Evolutionary conservation across 1,140 invertebrate species (phyloP).

Genomic region (Phthorimaea operculella): DNA sequence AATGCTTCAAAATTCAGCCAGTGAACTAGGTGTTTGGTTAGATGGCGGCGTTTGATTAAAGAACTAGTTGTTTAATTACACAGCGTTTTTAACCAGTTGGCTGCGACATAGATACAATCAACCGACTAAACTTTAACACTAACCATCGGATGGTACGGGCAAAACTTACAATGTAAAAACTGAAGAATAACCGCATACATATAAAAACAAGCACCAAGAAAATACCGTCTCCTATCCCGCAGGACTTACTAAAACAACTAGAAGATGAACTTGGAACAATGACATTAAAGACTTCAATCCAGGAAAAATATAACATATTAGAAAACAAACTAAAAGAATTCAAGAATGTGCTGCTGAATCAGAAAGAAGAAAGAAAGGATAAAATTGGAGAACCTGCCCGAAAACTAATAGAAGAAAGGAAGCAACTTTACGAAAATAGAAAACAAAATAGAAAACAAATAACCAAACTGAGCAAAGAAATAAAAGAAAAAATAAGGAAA

Average conservation of each 20-base stretch:
- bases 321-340: not conserved
- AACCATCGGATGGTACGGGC: constrained; percentile 1
- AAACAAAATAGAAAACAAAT: constrained; percentile 5
- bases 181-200: not conserved
- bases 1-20: no score
- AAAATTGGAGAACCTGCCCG: constrained; percentile 4
- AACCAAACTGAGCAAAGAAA: constrained; percentile 4
- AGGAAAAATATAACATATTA: not conserved
- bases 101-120: not conserved
- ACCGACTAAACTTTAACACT: not conserved
- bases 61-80: no score
- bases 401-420: constrained; percentile 1
- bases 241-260: not conserved
- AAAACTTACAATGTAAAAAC: not conserved
- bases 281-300: not conserved
- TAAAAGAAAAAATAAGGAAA: constrained; percentile 3
- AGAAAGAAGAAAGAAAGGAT: constrained; percentile 1
- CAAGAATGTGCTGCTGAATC: not conserved
- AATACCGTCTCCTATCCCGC: not conserved
- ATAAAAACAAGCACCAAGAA: not conserved
- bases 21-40: no score
- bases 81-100: no score
- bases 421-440: not conserved
- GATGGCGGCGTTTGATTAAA: no score
- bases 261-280: not conserved